phyloP scores from a whole-genome alignment of 2,113 vertebrate species.

The Ginglymostoma cirratum region DNA sequence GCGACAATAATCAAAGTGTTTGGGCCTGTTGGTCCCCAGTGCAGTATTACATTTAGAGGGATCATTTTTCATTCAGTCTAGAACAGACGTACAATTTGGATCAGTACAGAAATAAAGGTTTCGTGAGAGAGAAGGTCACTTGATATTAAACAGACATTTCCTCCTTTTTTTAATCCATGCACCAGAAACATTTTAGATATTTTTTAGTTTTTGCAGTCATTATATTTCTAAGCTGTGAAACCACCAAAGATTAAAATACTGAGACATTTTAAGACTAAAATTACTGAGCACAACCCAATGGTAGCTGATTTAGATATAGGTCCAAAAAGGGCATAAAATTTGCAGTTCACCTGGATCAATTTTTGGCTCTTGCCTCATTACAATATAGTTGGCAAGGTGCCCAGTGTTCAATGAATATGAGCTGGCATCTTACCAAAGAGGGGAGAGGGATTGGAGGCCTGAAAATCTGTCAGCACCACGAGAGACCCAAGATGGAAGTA shows the following conservation, averaged over 20 bases:
- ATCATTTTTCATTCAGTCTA: slow-evolving; percentile 23
- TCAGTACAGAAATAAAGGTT: neutral
- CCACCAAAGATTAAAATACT: neutral
- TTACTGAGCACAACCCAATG: neutral
- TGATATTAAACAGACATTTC: slow-evolving; percentile 24
- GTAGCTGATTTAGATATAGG: no score
- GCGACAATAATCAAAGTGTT: neutral
- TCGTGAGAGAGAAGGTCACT: neutral
- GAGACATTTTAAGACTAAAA: neutral
- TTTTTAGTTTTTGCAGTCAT: neutral
- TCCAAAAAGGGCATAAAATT: neutral
- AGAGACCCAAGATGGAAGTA: neutral
- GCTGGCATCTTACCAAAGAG: neutral
- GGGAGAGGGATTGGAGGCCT: neutral
- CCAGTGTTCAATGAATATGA: neutral
- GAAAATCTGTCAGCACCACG: neutral
- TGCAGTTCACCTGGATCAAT: neutral
- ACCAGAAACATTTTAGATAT: neutral
- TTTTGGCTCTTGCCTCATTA: neutral
- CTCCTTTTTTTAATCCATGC: neutral
- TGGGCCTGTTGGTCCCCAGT: neutral
- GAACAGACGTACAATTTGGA: slow-evolving; percentile 6
- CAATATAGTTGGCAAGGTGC: neutral
- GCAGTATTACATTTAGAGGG: neutral
- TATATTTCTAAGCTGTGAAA: neutral